phyloP scores from a whole-genome alignment of 2,888 invertebrate species.

The Caprella mutica region DNA sequence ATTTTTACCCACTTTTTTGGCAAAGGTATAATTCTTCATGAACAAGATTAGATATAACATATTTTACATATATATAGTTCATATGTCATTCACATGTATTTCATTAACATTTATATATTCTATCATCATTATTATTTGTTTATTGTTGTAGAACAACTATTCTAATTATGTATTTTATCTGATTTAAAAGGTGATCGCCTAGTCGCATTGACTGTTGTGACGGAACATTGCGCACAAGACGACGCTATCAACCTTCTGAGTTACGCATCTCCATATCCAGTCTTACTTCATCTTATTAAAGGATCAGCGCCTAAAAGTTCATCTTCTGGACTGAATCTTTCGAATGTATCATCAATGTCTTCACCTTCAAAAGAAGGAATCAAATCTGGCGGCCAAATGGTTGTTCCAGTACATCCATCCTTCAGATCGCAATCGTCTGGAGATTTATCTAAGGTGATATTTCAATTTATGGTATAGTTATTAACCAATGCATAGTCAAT shows the following conservation, averaged over 20 bases:
- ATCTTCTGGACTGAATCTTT: neutral
- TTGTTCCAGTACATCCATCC: conserved; percentile 55
- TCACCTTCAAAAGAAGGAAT: no score
- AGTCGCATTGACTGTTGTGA: conserved; percentile 70
- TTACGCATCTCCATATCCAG: conserved; percentile 81
- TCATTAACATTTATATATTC: conserved; percentile 4
- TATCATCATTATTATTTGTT: neutral
- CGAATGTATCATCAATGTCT: no score
- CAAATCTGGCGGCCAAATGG: conserved; percentile 41
- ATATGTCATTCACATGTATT: neutral
- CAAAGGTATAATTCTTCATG: neutral
- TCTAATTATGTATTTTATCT: no score
- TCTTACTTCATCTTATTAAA: conserved; percentile 64
- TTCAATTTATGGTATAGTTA: neutral
- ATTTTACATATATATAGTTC: conserved; percentile 2
- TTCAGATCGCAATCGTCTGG: conserved; percentile 66
- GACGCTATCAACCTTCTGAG: conserved; percentile 80
- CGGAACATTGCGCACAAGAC: conserved; percentile 76
- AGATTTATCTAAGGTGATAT: conserved; percentile 54
- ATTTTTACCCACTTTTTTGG: neutral
- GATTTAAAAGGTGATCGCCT: conserved; percentile 79
- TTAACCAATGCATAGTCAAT: neutral
- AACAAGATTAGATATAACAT: neutral
- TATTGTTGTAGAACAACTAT: neutral
- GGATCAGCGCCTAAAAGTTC: conserved; percentile 44